Evolutionary conservation across 1,140 invertebrate genomes (phyloP).

Genomic region (Drosophila baimaii): DNA sequence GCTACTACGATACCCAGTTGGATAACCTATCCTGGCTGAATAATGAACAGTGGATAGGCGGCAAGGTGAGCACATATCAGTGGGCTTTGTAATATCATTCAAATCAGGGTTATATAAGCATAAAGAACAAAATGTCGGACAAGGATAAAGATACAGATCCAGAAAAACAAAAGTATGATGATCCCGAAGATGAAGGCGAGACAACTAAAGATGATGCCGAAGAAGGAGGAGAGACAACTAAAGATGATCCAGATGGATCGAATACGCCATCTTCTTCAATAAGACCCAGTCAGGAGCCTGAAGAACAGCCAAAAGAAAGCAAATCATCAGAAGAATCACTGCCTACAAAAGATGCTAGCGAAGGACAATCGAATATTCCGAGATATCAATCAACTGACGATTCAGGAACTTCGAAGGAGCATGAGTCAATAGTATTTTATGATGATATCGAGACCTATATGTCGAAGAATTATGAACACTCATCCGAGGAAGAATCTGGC

Average conservation of each 20-base stretch:
- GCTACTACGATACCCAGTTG: conserved; percentile 97
- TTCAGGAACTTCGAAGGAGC: too few species aligned
- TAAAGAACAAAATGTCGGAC: conserved; percentile 32
- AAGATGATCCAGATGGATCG: too few species aligned
- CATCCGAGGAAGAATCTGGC: background rate
- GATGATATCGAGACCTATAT: background rate
- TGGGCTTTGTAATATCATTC: conserved; percentile 14
- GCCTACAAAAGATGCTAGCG: background rate
- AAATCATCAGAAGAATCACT: too few species aligned
- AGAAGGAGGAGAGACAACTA: too few species aligned
- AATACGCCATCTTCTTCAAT: background rate
- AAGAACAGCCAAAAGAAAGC: background rate
- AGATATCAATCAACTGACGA: too few species aligned
- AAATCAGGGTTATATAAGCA: too few species aligned
- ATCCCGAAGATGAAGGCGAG: background rate
- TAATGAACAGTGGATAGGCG: conserved; percentile 95
- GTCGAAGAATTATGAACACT: background rate
- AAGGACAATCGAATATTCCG: too few species aligned
- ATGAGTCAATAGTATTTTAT: too few species aligned
- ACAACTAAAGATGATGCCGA: background rate
- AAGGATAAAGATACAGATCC: background rate
- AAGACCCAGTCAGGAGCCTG: background rate
- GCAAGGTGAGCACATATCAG: conserved; percentile 72
- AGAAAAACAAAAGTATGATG: background rate
- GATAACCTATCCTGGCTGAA: conserved; percentile 98